A percentile compares a stretch with the other conserved stretches of the same genome.
phyloP scores from a whole-genome alignment of 2,888 invertebrate species.

The Dinocampus coccinellae region DNA sequence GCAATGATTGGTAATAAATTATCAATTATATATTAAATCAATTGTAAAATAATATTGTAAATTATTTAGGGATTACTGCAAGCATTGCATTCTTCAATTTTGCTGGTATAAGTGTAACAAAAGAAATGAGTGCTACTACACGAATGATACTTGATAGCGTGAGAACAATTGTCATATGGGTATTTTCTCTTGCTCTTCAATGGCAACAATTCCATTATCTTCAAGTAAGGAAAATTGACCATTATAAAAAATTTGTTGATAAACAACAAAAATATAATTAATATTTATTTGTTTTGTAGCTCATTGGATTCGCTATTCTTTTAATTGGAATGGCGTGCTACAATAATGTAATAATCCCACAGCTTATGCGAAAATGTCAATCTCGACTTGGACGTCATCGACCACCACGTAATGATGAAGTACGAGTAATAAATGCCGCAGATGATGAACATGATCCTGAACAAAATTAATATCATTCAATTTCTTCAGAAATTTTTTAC shows the following conservation, averaged over 20 bases:
- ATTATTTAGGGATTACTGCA: slow-evolving; percentile 78
- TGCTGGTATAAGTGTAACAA: slow-evolving; percentile 91
- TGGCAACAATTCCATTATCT: slow-evolving; percentile 87
- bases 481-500: not conserved
- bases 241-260: not conserved
- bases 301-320: slow-evolving; percentile 83
- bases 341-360: slow-evolving; percentile 74
- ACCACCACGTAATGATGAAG: slow-evolving; percentile 54
- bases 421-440: slow-evolving; percentile 60
- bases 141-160: slow-evolving; percentile 91
- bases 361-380: slow-evolving; percentile 56
- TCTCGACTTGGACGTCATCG: slow-evolving; percentile 54
- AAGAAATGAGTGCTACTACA: slow-evolving; percentile 92
- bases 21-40: not conserved
- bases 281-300: slow-evolving; percentile 65
- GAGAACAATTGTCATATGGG: slow-evolving; percentile 93
- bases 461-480: slow-evolving; percentile 41
- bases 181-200: slow-evolving; percentile 78
- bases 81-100: slow-evolving; percentile 96
- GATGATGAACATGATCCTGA: slow-evolving; percentile 55
- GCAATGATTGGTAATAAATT: slow-evolving; percentile 75
- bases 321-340: slow-evolving; percentile 88
- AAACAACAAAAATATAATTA: not conserved
- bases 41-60: not conserved
- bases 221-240: slow-evolving; percentile 12